These are phyloP conservation scores for Ambastaia sidthimunki DNA, from an alignment of 2,797 vertebrate species.

Conservation along the genomic window DNA sequence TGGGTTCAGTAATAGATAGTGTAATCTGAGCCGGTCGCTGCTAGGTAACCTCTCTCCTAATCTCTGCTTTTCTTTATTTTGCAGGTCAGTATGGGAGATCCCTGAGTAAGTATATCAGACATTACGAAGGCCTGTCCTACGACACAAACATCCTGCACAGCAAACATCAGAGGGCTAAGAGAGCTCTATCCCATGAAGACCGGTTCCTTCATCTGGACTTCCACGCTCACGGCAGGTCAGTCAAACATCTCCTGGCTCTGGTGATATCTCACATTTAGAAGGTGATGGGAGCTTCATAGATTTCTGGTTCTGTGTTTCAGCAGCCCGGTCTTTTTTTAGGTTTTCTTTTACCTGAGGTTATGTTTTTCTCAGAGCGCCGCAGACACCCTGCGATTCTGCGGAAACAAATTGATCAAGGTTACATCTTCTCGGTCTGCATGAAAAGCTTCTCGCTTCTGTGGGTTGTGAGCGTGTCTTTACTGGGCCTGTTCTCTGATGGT, in stretches of 20 bases:
- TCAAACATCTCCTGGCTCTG: constrained; percentile 37
- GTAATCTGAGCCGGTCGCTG: background rate
- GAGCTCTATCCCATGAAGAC: constrained; percentile 87
- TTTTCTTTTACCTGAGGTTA: constrained; percentile 8
- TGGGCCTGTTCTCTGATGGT: background rate
- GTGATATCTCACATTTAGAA: constrained; percentile 1
- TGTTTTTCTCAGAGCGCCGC: background rate
- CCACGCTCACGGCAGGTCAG: constrained; percentile 94
- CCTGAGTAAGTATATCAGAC: constrained; percentile 90
- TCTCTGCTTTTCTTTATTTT: constrained; percentile 17
- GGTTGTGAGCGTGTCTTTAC: constrained; percentile 4
- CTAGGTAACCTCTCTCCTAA: background rate
- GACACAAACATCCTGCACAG: constrained; percentile 88
- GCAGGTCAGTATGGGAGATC: constrained; percentile 88
- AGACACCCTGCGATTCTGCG: background rate
- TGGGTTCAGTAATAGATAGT: background rate
- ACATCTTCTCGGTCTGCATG: background rate
- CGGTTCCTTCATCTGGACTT: constrained; percentile 89
- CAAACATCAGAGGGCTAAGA: constrained; percentile 96
- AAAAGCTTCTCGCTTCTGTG: constrained; percentile 5
- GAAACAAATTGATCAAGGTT: constrained; percentile 19
- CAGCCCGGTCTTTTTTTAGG: background rate
- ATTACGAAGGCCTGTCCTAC: constrained; percentile 96
- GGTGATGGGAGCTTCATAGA: background rate
- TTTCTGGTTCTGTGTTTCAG: background rate